Percentiles rank a stretch among this genome's conserved stretches.
Conservation (phyloP, 2,797 vertebrate species). For the Anguilla obscura region DNA sequence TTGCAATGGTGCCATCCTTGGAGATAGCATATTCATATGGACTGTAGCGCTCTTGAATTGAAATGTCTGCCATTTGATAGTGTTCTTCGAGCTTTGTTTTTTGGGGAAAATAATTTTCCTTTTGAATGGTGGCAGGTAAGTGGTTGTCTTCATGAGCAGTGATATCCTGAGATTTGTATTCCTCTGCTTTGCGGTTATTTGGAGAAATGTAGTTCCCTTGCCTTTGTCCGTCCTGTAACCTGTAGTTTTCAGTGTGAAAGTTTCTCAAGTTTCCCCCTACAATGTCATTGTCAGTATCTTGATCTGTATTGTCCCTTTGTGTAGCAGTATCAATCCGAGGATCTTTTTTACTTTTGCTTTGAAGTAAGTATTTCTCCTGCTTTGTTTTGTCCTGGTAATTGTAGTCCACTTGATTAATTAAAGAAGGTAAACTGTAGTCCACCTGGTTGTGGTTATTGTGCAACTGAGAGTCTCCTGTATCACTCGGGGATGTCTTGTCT, state of each 20-base stretch:
- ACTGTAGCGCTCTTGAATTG: constrained; percentile 17
- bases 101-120: constrained; percentile 38
- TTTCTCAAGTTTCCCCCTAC: constrained; percentile 46
- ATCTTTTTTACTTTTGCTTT: constrained; percentile 43
- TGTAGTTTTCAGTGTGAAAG: constrained; percentile 33
- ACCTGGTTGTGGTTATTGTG: constrained; percentile 14
- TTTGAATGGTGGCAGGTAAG: constrained; percentile 41
- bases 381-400: constrained; percentile 42
- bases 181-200: constrained; percentile 49
- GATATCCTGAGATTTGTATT: constrained; percentile 49
- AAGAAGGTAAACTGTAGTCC: constrained; percentile 45
- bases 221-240: constrained; percentile 25
- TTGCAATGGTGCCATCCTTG: background rate
- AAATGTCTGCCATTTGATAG: constrained; percentile 22
- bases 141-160: constrained; percentile 37
- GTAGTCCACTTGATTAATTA: constrained; percentile 42
- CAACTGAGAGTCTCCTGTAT: constrained; percentile 34
- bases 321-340: constrained; percentile 17
- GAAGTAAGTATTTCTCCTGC: constrained; percentile 36
- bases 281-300: constrained; percentile 36
- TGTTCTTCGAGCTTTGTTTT: constrained; percentile 14
- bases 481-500: constrained; percentile 35
- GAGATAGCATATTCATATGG: constrained; percentile 36
- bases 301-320: constrained; percentile 37
- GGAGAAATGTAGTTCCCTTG: constrained; percentile 40